A percentile compares a stretch with the other conserved stretches of the same genome.
These are phyloP conservation scores for Mareca penelope DNA, from an alignment of 2,797 vertebrate genomes.

Conservation along the genomic window DNA sequence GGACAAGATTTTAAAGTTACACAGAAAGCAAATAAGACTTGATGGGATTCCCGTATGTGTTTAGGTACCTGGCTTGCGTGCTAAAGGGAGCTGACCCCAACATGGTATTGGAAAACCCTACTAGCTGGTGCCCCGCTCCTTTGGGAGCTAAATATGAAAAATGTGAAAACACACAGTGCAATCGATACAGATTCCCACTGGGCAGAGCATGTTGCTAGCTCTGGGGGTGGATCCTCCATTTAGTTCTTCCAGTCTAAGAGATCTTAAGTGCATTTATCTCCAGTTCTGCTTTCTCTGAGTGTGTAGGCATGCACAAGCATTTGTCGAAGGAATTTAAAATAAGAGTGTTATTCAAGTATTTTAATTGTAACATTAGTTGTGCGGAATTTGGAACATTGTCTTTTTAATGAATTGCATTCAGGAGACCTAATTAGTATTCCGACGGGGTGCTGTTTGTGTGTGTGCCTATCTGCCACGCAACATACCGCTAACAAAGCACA, in stretches of 20 bases:
- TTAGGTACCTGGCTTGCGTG: neutral
- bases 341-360: slow-evolving; percentile 8
- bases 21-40: neutral
- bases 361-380: slow-evolving; percentile 6
- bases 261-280: neutral
- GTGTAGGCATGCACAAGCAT: neutral
- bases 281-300: neutral
- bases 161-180: neutral
- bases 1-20: neutral
- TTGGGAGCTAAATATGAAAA: neutral
- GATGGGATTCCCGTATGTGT: neutral
- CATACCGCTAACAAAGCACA: slow-evolving; percentile 29
- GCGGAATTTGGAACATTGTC: slow-evolving; percentile 34
- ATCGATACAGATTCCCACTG: neutral
- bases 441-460: neutral
- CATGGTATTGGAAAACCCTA: neutral
- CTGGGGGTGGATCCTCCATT: neutral
- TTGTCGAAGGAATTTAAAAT: slow-evolving; percentile 11
- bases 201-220: fast-evolving
- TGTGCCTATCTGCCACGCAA: neutral
- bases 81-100: neutral
- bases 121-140: neutral
- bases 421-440: slow-evolving; percentile 27
- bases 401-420: slow-evolving; percentile 41
- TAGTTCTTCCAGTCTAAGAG: neutral